These are phyloP conservation scores for Boleophthalmus pectinirostris DNA, from an alignment of 2,113 vertebrate genomes.

Conservation along the genomic window DNA sequence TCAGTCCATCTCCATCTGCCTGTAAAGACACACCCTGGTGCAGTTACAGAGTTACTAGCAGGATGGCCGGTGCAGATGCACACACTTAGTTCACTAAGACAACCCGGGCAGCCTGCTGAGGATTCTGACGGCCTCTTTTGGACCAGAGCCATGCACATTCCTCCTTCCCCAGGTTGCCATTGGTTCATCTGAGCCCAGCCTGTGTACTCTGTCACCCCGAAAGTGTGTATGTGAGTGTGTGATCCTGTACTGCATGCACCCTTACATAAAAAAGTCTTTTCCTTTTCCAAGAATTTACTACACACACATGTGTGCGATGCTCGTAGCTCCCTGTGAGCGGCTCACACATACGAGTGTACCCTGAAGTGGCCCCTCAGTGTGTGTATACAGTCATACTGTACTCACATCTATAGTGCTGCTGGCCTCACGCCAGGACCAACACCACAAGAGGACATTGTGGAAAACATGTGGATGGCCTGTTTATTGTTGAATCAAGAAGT, in stretches of 20 bases:
- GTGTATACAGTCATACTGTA: conserved; percentile 45
- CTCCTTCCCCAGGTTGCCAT: conserved; percentile 78
- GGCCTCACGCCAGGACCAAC: conserved; percentile 57
- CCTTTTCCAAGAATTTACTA: conserved; percentile 51
- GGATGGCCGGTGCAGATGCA: conserved; percentile 45
- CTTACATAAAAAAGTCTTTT: conserved; percentile 32
- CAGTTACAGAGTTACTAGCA: conserved; percentile 40
- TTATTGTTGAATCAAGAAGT: conserved; percentile 39
- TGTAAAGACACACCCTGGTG: conserved; percentile 38
- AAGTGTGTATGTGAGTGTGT: conserved; percentile 45
- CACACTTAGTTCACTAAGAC: conserved; percentile 74
- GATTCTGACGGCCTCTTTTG: conserved; percentile 75
- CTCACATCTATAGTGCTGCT: conserved; percentile 46
- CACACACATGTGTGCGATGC: conserved; percentile 18
- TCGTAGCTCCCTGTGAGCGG: conserved; percentile 39
- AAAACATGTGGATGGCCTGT: conserved; percentile 43
- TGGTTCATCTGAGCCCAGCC: conserved; percentile 81
- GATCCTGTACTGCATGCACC: conserved; percentile 35
- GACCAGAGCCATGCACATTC: conserved; percentile 76
- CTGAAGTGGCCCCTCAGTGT: conserved; percentile 56
- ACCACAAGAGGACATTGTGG: conserved; percentile 46
- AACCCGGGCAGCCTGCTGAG: conserved; percentile 73
- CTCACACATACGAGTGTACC: conserved; percentile 52
- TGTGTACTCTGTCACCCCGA: conserved; percentile 80
- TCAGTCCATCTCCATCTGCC: conserved; percentile 37